These are phyloP conservation scores for Centropus unirufus DNA, from an alignment of 2,113 vertebrate genomes.

Conservation along the genomic window DNA sequence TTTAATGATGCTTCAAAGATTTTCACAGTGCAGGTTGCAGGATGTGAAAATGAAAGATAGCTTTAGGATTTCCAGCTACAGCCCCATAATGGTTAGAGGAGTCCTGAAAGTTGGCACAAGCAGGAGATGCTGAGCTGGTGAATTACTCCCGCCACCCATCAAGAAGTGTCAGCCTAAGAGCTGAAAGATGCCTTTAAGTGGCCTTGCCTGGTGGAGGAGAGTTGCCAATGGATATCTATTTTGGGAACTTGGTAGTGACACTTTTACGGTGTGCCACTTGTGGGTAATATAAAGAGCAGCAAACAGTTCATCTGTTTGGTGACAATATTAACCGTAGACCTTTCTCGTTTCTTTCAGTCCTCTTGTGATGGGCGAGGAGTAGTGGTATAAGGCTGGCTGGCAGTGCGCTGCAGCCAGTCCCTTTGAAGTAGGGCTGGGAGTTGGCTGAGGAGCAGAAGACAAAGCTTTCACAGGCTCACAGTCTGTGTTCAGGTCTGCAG, in stretches of 20 bases:
- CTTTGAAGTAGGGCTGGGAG: background rate
- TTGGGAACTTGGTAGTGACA: background rate
- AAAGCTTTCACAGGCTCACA: background rate
- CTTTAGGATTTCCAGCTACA: background rate
- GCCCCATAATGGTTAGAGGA: background rate
- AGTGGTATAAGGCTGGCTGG: fast-evolving
- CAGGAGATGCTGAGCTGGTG: constrained; percentile 9
- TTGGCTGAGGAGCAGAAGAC: background rate
- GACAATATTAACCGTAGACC: background rate
- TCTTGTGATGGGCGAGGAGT: fast-evolving
- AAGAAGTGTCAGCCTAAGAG: background rate
- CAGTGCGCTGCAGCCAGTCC: background rate
- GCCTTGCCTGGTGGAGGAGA: background rate
- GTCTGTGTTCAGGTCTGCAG: background rate
- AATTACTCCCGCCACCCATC: background rate
- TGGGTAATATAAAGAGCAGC: background rate
- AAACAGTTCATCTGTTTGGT: background rate
- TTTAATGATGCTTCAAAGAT: background rate
- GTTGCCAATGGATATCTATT: background rate
- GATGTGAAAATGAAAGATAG: background rate
- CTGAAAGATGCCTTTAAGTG: background rate
- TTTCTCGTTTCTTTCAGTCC: background rate
- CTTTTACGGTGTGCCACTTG: background rate
- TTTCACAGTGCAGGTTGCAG: background rate
- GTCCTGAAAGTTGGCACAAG: background rate